A percentile compares a stretch with the other conserved stretches of the same genome.
These are phyloP conservation scores for Sarcophaga caerulescens DNA, from an alignment of 2,888 invertebrate species.

Conservation along the genomic window DNA sequence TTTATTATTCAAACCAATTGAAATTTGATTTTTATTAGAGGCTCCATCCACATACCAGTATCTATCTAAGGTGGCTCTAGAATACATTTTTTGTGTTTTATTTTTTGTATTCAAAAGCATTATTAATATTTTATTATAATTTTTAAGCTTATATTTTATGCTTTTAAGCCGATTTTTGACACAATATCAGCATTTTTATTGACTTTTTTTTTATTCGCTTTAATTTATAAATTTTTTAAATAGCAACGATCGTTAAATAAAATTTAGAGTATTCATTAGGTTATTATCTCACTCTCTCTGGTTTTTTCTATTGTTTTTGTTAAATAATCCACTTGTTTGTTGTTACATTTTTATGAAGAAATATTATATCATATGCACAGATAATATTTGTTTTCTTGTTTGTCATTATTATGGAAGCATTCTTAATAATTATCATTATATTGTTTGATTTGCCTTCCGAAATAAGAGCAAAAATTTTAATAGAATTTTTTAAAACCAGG, in stretches of 20 bases:
- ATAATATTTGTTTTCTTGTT: neutral
- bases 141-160: slow-evolving; percentile 78
- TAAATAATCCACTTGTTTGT: slow-evolving; percentile 40
- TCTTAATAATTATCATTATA: slow-evolving; percentile 38
- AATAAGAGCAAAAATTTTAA: slow-evolving; percentile 38
- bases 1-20: slow-evolving; percentile 36
- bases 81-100: no score
- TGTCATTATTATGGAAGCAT: neutral
- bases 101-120: no score
- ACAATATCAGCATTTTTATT: slow-evolving; percentile 31
- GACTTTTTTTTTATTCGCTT: neutral
- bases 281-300: neutral
- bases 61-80: no score
- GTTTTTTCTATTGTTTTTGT: neutral
- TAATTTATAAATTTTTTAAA: neutral
- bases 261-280: neutral
- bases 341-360: slow-evolving; percentile 41
- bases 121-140: slow-evolving; percentile 70
- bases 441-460: slow-evolving; percentile 17
- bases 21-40: neutral
- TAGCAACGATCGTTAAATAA: neutral
- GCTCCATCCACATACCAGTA: neutral
- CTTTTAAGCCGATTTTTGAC: slow-evolving; percentile 74
- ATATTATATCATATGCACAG: neutral
- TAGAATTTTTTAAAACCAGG: neutral